Base-by-base conservation (phyloP, 2,797 vertebrate species). In the Hemibagrus guttatus region DNA sequence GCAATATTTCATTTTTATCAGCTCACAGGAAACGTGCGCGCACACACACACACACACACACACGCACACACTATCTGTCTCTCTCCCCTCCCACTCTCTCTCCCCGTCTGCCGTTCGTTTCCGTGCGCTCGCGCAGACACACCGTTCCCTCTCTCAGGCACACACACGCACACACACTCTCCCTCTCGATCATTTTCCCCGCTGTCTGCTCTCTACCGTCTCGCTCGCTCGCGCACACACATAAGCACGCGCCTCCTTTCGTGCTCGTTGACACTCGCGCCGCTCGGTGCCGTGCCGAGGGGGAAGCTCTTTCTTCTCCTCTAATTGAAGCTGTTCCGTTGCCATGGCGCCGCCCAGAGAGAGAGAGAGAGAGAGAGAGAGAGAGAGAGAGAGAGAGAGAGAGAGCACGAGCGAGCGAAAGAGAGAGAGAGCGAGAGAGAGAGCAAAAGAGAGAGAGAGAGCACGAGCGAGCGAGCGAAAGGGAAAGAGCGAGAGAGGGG, bases 261-360 rank as follows among this genome's bases (percentile, higher is more conserved):
- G 85, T 84, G 84, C 89, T 90, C 89, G 86, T 90, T 87, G 88
- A 91, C 89, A 91, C 90, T 90, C 88, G 87, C 86, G 83, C 89
- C 90, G 86, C 89, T 84, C 90, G 85, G 79, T 90, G 89, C 90
- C 86, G 85, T 87, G 89, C 89, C 85, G 89, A 91, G 90, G 91
- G 91, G 91, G 91, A 92, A 91, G 89, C 88, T 86, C 90, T 91
- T 91, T 91, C 91, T 91, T 91, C 89, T 89, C 90, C 90, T 91
- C 89, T 92, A 92, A 92, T 91, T 91, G 90, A 92, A 90, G 90
- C 90, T 91, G 90, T 91, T 91, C 89, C 81, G 91, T 92, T 92
- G 89, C 92, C 92, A 92, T 92, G 92, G 89, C 90, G 91, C 91
- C 89, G 89, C 90, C 91, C 90, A 89, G 84, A 89, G 88, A 90